Evolutionary conservation across 2,113 vertebrate species (phyloP), one percentile per base, ranked within the genome.

Genomic region (Perca flavescens): DNA sequence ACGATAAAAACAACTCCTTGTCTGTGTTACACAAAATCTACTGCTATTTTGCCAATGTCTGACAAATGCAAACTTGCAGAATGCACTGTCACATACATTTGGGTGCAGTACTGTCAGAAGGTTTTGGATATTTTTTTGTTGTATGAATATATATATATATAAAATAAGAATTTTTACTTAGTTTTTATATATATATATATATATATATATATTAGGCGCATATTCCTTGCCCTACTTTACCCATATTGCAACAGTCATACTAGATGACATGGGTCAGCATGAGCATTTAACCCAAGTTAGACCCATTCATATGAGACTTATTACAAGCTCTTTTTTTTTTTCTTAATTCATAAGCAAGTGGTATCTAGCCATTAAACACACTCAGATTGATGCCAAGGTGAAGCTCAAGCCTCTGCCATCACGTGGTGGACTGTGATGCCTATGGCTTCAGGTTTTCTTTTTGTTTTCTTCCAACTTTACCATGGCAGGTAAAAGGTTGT

Each of bases 401-500:
- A 70, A 57, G 58, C 43, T 49, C 9, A 28, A 21, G 28, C 17
- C 7, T 77, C 40, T 34, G 16, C 47, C n/a, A 54, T 50, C 36
- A 65, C 10, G 16, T 25, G 17, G n/a, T 68, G 46, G 12, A 61
- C 17, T 65, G 49, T 50, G 70, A 73, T 71, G 57, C 15, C 65
- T 43, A 43, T 78, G 25, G 61, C 53, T 16, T 25, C 14, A 36
- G 15, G n/a, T 86, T 76, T 74, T 74, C 28, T 64, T 53, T 74
- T 74, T 75, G 31, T 82, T 79, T 73, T 61, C 31, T 43, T 82
- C 65, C 25, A 86, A 87, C 65, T 84, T 88, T 50, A 69, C 69
- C 60, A 67, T 28, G 14, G 25, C 73, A 25, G 68, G 73, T 74
- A 75, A 83, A 85, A 84, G 60, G 81, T 74, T 88, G 40, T 80